These are phyloP conservation scores for Mnemiopsis leidyi DNA, from an alignment of 37 sponge, comb jelly and placozoan species.

Conservation along the genomic window DNA sequence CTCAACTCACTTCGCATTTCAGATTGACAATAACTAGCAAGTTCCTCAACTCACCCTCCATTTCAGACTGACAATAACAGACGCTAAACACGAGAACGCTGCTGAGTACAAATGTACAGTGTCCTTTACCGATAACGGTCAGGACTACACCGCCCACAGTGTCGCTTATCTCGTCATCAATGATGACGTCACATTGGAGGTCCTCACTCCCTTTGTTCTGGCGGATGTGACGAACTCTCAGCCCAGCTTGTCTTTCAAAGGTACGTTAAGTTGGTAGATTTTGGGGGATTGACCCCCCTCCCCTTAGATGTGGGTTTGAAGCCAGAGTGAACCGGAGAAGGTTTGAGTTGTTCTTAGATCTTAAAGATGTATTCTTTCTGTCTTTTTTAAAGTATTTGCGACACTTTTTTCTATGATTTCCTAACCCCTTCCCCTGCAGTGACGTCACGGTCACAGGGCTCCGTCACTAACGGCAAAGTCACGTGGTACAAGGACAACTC, in stretches of 20 bases:
- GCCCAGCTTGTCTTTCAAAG: background rate
- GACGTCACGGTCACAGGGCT: background rate
- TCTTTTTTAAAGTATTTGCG: too few relatives aligned
- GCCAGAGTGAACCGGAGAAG: too few relatives aligned
- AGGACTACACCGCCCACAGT: background rate
- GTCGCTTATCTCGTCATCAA: constrained; percentile 37
- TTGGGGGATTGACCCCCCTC: too few relatives aligned
- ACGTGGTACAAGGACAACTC: constrained; percentile 58
- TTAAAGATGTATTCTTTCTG: too few relatives aligned
- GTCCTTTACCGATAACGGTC: background rate
- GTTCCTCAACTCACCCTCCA: too few relatives aligned
- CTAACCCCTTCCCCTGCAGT: constrained; percentile 21
- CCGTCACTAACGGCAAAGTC: background rate
- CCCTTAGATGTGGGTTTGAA: too few relatives aligned
- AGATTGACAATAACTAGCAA: too few relatives aligned
- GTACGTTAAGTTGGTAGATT: too few relatives aligned
- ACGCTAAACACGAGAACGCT: constrained; percentile 44
- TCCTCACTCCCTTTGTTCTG: constrained; percentile 25
- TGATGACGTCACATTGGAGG: constrained; percentile 27
- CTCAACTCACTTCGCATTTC: too few relatives aligned
- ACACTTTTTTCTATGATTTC: too few relatives aligned
- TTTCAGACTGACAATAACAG: background rate
- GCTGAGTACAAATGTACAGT: constrained; percentile 38
- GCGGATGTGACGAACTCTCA: background rate
- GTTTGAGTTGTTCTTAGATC: too few relatives aligned